Evolutionary conservation across 2,113 vertebrate species (phyloP), one percentile per base, ranked within the genome.

Genomic region (Marmota monax): DNA sequence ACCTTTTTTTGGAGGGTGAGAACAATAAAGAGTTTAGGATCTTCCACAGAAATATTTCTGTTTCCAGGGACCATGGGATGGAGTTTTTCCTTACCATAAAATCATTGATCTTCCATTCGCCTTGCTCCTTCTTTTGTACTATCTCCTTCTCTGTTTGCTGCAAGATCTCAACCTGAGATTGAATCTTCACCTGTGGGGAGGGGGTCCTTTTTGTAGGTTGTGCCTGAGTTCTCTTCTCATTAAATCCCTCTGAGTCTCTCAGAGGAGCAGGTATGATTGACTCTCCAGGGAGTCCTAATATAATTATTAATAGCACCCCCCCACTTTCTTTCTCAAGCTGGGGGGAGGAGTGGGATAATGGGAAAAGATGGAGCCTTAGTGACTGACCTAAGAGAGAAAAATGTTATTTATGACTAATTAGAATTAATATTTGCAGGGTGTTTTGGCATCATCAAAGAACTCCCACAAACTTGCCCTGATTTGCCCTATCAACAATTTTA

Each of bases 11-110:
- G 39, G 39, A 37, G 8, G 39, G 7, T 42, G 34, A 23, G 25
- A 7, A 29, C 78, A 4, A 76, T 8, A 29, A 82, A 3, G 32
- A 22, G 32, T 25, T 29, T 67, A 42, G 63, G 39, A 53, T 39
- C 37, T 29, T 63, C 34, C 17, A 39, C 45, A 67, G n/a, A 51
- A 34, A 25, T 32, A 22, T 58, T 22, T 85, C 56, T 73, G 77
- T 42, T 74, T 72, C 34, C 4, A 1, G 74, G 32, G 25, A 8
- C 11, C 18, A 1, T 22, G 17, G 20, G 39, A 37, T 9, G 39
- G 53, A 14, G 16, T 11, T 51, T 37, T 92, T 93, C n/a, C 95
- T 95, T 80, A 93, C 86, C 72, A 1, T 34, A 65, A 91, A 91
- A 18, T 6, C 13, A 2, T 2, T 1, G 48, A 76, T 74, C 32